These are phyloP conservation scores for Calidris pugnax DNA, from an alignment of 2,113 vertebrate genomes.

Conservation along the genomic window DNA sequence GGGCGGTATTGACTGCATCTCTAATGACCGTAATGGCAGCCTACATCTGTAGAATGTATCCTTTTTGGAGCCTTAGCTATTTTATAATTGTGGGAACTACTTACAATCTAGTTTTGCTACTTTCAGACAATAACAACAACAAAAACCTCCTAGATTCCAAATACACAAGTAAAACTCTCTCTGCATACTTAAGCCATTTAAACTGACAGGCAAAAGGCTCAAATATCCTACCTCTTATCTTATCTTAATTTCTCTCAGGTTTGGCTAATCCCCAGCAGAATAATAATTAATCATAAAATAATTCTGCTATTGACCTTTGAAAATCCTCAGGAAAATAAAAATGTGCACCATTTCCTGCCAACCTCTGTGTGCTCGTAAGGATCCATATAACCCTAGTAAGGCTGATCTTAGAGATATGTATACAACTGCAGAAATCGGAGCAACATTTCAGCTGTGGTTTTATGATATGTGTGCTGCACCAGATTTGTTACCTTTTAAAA, in stretches of 20 bases:
- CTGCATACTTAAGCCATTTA: neutral
- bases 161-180: neutral
- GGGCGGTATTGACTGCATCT: neutral
- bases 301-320: neutral
- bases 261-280: neutral
- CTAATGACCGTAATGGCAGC: neutral
- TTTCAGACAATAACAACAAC: neutral
- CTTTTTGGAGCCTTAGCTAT: neutral
- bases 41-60: neutral
- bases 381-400: neutral
- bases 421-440: neutral
- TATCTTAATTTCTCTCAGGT: neutral
- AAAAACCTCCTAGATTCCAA: neutral
- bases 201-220: neutral
- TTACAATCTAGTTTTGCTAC: neutral
- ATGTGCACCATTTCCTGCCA: neutral
- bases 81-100: neutral
- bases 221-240: neutral
- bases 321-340: neutral
- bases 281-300: neutral
- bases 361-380: neutral
- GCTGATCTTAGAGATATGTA: neutral
- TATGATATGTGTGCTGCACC: neutral
- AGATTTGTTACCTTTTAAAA: neutral
- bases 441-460: neutral